Evolutionary conservation across 2,113 vertebrate species (phyloP), one percentile per base, ranked within the genome.

Genomic region (Ranitomeya variabilis): DNA sequence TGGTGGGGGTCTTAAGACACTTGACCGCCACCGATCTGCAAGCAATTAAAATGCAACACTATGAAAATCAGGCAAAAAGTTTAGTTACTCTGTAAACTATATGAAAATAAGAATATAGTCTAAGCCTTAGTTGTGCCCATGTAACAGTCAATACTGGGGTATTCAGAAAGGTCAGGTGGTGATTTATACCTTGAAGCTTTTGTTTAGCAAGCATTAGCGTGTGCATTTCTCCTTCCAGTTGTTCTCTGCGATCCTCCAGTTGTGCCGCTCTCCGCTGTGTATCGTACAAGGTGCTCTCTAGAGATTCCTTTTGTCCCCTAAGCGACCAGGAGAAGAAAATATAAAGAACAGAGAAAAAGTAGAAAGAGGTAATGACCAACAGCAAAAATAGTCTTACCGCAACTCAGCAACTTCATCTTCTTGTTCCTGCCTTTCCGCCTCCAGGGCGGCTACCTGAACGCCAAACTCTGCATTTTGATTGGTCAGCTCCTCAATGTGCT

Each of bases 301-400:
- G 93, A 80, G 94, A 92, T 85, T 96, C 95, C 89, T 95, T 96
- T 91, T 96, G 94, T 0, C 88, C 90, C 93, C 97, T 97, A 93
- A 14, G 89, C 90, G 26, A 88, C 11, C 52, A 76, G 4, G 66
- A 55, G 55, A 67, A 31, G 3, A 8, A 19, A 3, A 8, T 21
- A n/a, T 57, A n/a, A 64, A 57, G 3, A 0, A 55, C 21, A 55
- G 12, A 21, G 19, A 76, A 14, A 77, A 9, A 10, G 1, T 8
- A 54, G 7, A 23, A 67, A 66, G 5, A 16, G 55, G 7, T 31
- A 13, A 19, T 15, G 37, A 10, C 9, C 6, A 77, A 8, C 45
- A 23, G 52, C 9, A 51, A 76, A 37, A 71, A 21, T 6, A 83
- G 2, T 18, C 19, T 78, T 90, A 98, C 97, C 96, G 96, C 89